These are phyloP conservation scores for Spialia ferax DNA, from an alignment of 2,888 invertebrate species.

Conservation along the genomic window DNA sequence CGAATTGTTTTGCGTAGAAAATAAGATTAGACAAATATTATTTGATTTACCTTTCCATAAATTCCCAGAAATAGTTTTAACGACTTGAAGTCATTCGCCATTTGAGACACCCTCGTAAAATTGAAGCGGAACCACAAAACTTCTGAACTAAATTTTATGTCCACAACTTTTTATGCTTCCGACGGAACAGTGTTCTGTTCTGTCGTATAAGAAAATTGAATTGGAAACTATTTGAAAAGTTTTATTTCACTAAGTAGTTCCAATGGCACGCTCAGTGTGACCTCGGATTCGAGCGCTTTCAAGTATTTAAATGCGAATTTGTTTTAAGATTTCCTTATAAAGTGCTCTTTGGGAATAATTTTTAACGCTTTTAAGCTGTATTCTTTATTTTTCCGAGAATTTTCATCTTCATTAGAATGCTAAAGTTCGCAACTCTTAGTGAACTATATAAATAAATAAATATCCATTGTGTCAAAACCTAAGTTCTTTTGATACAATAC, in stretches of 20 bases:
- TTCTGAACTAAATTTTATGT: conserved; percentile 19
- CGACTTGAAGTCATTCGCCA: background rate
- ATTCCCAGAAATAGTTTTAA: background rate
- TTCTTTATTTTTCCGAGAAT: no score
- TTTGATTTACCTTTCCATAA: background rate
- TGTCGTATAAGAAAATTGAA: conserved; percentile 37
- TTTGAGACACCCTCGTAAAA: conserved; percentile 9
- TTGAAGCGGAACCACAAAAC: conserved; percentile 18
- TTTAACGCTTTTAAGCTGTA: no score
- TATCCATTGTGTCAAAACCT: background rate
- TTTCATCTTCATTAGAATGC: no score
- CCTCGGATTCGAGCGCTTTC: conserved; percentile 25
- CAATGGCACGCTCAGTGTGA: conserved; percentile 21
- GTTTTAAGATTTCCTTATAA: conserved; percentile 11
- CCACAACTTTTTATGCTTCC: conserved; percentile 34
- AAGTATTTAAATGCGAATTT: conserved; percentile 15
- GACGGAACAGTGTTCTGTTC: conserved; percentile 21
- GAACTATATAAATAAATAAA: background rate
- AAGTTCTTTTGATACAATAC: background rate
- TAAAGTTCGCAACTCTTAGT: background rate
- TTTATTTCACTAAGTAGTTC: conserved; percentile 31
- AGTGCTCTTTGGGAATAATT: background rate
- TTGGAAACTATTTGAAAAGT: conserved; percentile 36
- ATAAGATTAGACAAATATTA: background rate
- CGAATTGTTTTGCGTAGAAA: background rate